Conservation (phyloP, 2,113 vertebrate species). For the Prolemur simus region DNA sequence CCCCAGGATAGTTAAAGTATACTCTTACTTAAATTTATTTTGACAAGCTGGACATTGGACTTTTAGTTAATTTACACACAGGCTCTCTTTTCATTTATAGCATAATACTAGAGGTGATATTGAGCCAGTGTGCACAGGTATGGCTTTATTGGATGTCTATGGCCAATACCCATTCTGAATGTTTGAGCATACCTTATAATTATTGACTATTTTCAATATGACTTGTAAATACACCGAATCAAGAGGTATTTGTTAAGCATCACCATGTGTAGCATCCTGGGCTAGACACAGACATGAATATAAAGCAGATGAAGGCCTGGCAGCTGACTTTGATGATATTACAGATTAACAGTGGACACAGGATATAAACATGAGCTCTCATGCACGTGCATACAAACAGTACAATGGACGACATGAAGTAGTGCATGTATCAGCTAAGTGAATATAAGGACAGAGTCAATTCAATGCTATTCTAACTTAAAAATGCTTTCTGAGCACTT, state of each 20-base stretch:
- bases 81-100: background rate
- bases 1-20: background rate
- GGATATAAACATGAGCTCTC: background rate
- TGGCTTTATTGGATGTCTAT: background rate
- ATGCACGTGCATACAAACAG: background rate
- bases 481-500: background rate
- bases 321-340: background rate
- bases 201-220: background rate
- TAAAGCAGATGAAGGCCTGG: background rate
- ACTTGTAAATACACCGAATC: background rate
- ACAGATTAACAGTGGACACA: background rate
- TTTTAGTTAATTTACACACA: background rate
- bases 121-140: background rate
- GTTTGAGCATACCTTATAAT: background rate
- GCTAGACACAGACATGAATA: background rate
- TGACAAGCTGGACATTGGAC: background rate
- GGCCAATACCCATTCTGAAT: background rate
- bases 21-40: conserved; percentile 13
- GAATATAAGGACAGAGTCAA: background rate
- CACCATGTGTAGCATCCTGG: background rate
- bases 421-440: background rate
- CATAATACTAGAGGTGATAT: background rate
- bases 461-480: background rate
- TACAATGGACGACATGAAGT: background rate
- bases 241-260: background rate